These are phyloP conservation scores for Turdus rufiventris DNA, from an alignment of 2,113 vertebrate genomes.

Conservation along the genomic window DNA sequence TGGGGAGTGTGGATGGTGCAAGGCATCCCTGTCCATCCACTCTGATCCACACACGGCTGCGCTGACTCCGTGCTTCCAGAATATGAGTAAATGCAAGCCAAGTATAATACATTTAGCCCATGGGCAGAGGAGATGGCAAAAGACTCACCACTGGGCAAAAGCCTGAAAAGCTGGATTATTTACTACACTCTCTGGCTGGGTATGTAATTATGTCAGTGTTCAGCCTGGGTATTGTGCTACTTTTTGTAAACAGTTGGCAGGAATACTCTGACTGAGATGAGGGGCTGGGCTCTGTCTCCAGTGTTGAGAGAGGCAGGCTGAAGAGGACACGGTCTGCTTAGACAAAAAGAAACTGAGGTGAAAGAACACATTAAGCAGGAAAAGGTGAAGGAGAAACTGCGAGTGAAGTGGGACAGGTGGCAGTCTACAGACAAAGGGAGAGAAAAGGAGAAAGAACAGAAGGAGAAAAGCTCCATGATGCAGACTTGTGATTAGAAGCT, in stretches of 20 bases:
- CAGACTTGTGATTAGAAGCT: not conserved
- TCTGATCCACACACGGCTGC: not conserved
- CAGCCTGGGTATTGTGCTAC: slow-evolving; percentile 56
- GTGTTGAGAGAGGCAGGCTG: not conserved
- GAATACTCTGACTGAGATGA: slow-evolving; percentile 24
- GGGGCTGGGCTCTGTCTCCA: slow-evolving; percentile 12
- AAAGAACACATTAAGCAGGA: not conserved
- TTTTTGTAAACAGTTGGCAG: slow-evolving; percentile 65
- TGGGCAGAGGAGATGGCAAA: slow-evolving; percentile 27
- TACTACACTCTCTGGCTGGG: slow-evolving; percentile 45
- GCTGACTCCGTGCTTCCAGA: not conserved
- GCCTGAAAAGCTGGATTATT: slow-evolving; percentile 58
- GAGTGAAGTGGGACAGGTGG: not conserved
- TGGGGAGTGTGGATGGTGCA: not conserved
- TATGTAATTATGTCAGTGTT: slow-evolving; percentile 55
- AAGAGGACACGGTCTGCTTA: not conserved
- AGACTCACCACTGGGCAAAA: slow-evolving; percentile 46
- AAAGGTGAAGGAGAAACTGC: not conserved
- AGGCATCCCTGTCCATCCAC: not conserved
- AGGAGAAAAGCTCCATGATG: slow-evolving; percentile 6
- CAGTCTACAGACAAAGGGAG: not conserved
- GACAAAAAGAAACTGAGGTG: not conserved
- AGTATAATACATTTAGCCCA: slow-evolving; percentile 35
- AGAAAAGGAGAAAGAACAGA: not conserved
- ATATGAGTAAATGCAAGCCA: not conserved